Conservation (phyloP, 2,797 vertebrate species). For the Hoplostethus atlanticus region DNA sequence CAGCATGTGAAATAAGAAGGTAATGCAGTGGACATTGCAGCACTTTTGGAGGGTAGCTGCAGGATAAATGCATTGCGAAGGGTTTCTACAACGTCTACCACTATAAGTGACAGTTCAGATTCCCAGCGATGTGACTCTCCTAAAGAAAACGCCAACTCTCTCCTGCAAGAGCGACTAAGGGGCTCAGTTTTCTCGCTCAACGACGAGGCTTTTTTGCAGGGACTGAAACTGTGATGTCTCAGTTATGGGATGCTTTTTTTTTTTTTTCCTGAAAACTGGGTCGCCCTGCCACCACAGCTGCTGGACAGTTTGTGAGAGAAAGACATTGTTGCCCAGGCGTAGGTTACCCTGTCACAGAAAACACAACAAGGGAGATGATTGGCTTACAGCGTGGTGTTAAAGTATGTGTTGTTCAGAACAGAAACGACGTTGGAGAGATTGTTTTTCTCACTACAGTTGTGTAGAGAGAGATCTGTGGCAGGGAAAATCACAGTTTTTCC, state of each 20-base stretch:
- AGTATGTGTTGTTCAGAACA: constrained; percentile 23
- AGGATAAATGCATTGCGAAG: too few species aligned
- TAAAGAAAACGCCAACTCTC: neutral
- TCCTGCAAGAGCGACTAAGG: neutral
- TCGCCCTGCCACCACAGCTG: neutral
- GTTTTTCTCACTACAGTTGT: neutral
- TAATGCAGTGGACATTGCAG: too few species aligned
- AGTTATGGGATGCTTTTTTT: constrained; percentile 41
- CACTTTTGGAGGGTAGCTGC: too few species aligned
- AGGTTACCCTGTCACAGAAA: neutral
- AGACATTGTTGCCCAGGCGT: neutral
- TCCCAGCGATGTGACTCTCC: neutral
- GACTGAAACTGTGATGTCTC: constrained; percentile 16
- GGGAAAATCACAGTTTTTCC: constrained; percentile 16
- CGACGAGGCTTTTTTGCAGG: neutral
- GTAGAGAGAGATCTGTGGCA: constrained; percentile 12
- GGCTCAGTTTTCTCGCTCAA: neutral
- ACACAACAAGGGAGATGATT: constrained; percentile 8
- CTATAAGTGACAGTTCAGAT: too few species aligned
- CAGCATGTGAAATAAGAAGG: too few species aligned
- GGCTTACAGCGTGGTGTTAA: constrained; percentile 16
- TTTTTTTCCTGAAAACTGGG: too few species aligned
- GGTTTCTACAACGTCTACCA: too few species aligned
- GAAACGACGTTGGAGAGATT: constrained; percentile 5
- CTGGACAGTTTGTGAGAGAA: constrained; percentile 1